Base-by-base conservation (phyloP, 2,888 invertebrate species). In the Leptinotarsa juncta region DNA sequence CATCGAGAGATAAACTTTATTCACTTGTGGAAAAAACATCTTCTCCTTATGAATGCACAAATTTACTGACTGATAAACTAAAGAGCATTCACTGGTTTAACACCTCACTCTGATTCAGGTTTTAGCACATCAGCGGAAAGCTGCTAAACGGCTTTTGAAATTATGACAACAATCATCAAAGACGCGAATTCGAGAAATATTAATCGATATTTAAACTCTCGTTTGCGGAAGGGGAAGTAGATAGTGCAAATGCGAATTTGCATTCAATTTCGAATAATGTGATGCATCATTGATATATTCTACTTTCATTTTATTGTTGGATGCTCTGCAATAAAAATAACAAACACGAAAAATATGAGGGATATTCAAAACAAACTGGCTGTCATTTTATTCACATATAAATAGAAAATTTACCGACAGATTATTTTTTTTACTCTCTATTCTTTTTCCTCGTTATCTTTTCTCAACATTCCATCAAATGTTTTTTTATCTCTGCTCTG, bases 11-110 rank as follows among this genome's bases (percentile, higher is more conserved):
- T 57, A 57, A 20, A 57, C 15, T 15, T 15, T 20, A 23, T 57
- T 57, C 23, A 57, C 57, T 57, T 57, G 57, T 23, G 18, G 57
- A 12, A 57, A 23, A 57, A 57, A 57, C 57, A 57, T 16, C 57
- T 5, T 23, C 26, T 4, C 23, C 3, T 23, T 16, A 20, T 15
- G 23, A 57, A 14, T 57, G 20, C 57, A 23, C 57, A 15, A 15
- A 23, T 26, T 12, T 14, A 57, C 57, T 57, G 23, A 7, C 1
- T 23, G 20, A 23, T 10, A 42, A 42, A 42, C 42, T 42, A 57
- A 57, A 20, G 20, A 57, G 23, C 23, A 23, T 18, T 12, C 15
- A 23, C 53, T 12, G 14, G 12, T 12, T 57, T 15, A 3, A 23
- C 57, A 57, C 57, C 14, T 23, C 23, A 14, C 15, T 42, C 42